phyloP scores from a whole-genome alignment of 2,113 vertebrate genomes.

The Heloderma charlesbogerti region DNA sequence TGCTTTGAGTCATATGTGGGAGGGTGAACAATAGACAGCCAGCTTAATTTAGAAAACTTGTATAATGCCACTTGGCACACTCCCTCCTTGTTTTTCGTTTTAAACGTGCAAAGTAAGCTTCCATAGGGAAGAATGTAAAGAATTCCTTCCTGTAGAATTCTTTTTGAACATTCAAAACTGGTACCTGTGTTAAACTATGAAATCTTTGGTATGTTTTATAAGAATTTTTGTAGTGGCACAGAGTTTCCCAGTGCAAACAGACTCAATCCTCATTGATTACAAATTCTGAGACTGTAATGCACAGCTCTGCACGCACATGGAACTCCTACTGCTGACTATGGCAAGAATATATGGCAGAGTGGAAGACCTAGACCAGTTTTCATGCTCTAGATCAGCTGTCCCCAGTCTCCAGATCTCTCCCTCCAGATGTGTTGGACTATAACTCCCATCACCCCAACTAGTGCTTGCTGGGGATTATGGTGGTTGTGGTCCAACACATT shows the following conservation, averaged over 20 bases:
- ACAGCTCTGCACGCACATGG: background rate
- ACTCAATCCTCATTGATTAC: conserved; percentile 4
- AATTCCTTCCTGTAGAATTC: conserved; percentile 37
- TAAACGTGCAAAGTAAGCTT: conserved; percentile 46
- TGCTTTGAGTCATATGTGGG: conserved; percentile 50
- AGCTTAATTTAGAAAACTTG: conserved; percentile 71
- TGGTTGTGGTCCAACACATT: background rate
- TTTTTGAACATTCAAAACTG: conserved; percentile 38
- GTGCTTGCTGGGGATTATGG: background rate
- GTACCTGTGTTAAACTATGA: conserved; percentile 26
- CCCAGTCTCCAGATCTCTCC: background rate
- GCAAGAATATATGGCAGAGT: background rate
- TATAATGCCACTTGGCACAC: conserved; percentile 63
- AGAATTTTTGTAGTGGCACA: conserved; percentile 4
- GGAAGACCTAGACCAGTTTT: background rate
- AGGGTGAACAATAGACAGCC: conserved; percentile 63
- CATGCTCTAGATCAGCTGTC: background rate
- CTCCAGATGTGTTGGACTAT: background rate
- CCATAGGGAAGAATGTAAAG: conserved; percentile 34
- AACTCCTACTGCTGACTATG: background rate
- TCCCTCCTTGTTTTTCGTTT: too few species aligned
- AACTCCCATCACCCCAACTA: background rate
- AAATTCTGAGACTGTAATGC: background rate
- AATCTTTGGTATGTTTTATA: conserved; percentile 16
- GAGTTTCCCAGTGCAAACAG: background rate